Evolutionary conservation across 2,113 vertebrate genomes (phyloP).

Genomic region (Trematomus loennbergii): DNA sequence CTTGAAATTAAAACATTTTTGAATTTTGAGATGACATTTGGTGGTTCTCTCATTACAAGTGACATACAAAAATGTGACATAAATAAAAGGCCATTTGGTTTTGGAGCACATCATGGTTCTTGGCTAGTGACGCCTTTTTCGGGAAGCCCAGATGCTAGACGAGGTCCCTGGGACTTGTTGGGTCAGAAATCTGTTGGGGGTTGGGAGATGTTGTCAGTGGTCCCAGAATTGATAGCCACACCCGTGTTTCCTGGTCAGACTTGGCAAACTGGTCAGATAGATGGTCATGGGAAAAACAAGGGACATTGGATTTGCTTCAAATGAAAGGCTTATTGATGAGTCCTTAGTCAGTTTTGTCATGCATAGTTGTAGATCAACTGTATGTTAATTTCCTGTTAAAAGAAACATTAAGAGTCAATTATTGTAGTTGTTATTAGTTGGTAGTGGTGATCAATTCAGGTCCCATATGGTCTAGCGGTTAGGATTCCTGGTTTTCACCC

Average conservation of each 20-base stretch:
- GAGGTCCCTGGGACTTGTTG: slow-evolving; percentile 44
- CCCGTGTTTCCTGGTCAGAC: slow-evolving; percentile 35
- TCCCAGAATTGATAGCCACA: slow-evolving; percentile 31
- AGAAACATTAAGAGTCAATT: too few species aligned
- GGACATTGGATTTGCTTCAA: not conserved
- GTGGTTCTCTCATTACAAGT: not conserved
- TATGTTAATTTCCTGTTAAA: too few species aligned
- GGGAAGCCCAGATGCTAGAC: slow-evolving; percentile 35
- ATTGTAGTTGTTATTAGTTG: too few species aligned
- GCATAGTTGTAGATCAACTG: not conserved
- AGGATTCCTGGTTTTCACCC: too few species aligned
- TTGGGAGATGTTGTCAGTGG: slow-evolving; percentile 32
- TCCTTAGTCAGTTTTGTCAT: not conserved
- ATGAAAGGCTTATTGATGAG: too few species aligned
- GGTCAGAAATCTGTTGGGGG: slow-evolving; percentile 39
- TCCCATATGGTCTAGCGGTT: too few species aligned
- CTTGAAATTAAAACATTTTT: slow-evolving; percentile 11
- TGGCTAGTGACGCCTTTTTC: slow-evolving; percentile 26
- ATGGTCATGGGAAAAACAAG: not conserved
- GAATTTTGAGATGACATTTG: slow-evolving; percentile 13
- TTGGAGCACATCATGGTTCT: slow-evolving; percentile 24
- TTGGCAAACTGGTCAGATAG: slow-evolving; percentile 19
- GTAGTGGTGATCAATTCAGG: too few species aligned
- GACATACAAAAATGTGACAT: slow-evolving; percentile 30
- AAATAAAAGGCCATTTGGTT: slow-evolving; percentile 38